A percentile compares a stretch with the other conserved stretches of the same genome.
Evolutionary conservation across 2,797 vertebrate genomes (phyloP).

Genomic region (Leucoraja ocellata): DNA sequence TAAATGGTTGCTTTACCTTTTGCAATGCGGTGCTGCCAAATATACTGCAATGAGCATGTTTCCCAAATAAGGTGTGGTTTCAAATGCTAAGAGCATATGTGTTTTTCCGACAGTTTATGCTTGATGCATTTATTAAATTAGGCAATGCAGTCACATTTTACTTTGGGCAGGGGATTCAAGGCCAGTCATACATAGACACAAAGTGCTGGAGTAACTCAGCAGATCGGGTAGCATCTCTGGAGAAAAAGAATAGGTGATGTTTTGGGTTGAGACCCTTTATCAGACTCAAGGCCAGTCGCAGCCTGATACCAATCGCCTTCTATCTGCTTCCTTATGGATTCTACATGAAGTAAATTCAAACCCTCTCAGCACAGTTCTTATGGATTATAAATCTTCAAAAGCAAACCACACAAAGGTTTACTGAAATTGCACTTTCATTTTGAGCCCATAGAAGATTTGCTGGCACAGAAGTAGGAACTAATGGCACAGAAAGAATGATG

Average conservation of each 20-base stretch:
- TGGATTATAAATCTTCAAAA: neutral
- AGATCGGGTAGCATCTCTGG: no score
- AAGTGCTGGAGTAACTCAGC: no score
- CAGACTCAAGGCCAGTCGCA: no score
- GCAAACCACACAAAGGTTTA: neutral
- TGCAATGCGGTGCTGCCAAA: neutral
- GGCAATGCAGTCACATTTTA: neutral
- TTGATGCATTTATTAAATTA: neutral
- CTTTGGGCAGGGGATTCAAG: neutral
- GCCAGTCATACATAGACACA: neutral
- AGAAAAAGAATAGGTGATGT: no score
- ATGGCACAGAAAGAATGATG: neutral
- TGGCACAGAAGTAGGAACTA: neutral
- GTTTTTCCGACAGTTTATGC: neutral
- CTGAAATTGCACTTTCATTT: neutral
- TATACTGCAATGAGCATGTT: neutral
- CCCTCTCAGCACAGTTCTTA: neutral
- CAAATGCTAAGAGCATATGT: neutral
- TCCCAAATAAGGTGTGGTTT: neutral
- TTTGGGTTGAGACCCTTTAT: no score
- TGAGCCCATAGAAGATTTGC: neutral
- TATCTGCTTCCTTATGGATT: neutral
- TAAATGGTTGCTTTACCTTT: neutral
- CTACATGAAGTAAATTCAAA: neutral
- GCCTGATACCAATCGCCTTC: neutral